phyloP scores from a whole-genome alignment of 2,888 invertebrate genomes.

The Tromatobia lineatoria region DNA sequence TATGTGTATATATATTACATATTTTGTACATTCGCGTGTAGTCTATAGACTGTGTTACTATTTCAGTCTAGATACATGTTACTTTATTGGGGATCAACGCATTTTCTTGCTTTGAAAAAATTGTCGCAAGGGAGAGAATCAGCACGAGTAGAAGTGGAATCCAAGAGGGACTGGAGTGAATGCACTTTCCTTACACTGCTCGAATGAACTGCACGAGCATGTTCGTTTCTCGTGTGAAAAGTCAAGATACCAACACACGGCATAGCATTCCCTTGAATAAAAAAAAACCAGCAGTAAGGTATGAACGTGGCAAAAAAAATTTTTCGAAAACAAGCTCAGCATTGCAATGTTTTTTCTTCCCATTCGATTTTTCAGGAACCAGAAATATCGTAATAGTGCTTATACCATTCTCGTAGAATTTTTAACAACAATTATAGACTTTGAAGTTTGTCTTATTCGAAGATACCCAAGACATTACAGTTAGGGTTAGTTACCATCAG shows the following conservation, averaged over 20 bases:
- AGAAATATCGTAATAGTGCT: not conserved
- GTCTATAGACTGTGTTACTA: no score
- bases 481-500: no score
- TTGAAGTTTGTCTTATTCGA: not conserved
- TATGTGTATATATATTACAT: no score
- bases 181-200: slow-evolving; percentile 56
- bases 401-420: not conserved
- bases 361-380: not conserved
- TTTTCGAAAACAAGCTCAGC: not conserved
- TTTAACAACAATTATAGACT: not conserved
- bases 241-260: slow-evolving; percentile 64
- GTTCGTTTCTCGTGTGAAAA: slow-evolving; percentile 68
- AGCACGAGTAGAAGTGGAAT: slow-evolving; percentile 51
- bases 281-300: not conserved
- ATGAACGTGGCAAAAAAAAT: not conserved
- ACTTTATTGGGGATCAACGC: not conserved
- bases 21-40: no score
- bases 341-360: not conserved
- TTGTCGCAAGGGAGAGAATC: slow-evolving; percentile 63
- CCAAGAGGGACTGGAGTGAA: slow-evolving; percentile 66
- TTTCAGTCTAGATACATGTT: no score
- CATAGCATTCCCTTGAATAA: slow-evolving; percentile 44
- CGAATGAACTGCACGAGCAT: slow-evolving; percentile 72
- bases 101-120: not conserved
- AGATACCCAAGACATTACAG: not conserved